Percentiles rank a stretch among this genome's conserved stretches.
Conservation (phyloP, 2,888 invertebrate species). For the Mimachlamys varia region DNA sequence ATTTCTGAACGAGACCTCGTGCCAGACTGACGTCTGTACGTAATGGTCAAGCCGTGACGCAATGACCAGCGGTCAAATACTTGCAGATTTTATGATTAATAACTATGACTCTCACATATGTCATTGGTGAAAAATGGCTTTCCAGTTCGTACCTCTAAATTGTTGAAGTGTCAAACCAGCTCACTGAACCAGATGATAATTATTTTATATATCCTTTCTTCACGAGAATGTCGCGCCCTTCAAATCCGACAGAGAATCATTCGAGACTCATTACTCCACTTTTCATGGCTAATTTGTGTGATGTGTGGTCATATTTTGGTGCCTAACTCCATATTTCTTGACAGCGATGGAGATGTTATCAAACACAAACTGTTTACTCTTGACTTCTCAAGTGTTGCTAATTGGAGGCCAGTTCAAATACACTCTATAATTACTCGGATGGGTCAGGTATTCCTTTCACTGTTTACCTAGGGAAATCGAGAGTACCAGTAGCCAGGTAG, state of each 20-base stretch:
- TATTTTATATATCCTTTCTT: constrained; percentile 32
- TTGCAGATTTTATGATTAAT: not conserved
- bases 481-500: constrained; percentile 2
- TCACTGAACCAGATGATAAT: not conserved
- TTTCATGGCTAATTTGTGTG: constrained; percentile 25
- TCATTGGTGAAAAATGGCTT: constrained; percentile 8
- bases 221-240: constrained; percentile 3
- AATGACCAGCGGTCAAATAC: constrained; percentile 22
- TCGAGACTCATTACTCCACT: not conserved
- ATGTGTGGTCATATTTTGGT: constrained; percentile 8
- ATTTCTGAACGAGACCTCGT: not conserved
- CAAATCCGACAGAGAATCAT: not conserved
- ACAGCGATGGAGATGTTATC: constrained; percentile 32
- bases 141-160: constrained; percentile 34
- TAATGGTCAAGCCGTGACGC: constrained; percentile 15
- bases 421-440: not conserved
- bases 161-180: not conserved
- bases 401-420: constrained; percentile 29
- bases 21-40: constrained; percentile 5
- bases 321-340: constrained; percentile 4
- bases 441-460: not conserved
- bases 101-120: not conserved
- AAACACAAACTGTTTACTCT: constrained; percentile 16
- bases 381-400: constrained; percentile 31
- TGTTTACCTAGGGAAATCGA: not conserved